Evolutionary conservation across 2,113 vertebrate species (phyloP).

Genomic region (Ophthalmotilapia sp.): DNA sequence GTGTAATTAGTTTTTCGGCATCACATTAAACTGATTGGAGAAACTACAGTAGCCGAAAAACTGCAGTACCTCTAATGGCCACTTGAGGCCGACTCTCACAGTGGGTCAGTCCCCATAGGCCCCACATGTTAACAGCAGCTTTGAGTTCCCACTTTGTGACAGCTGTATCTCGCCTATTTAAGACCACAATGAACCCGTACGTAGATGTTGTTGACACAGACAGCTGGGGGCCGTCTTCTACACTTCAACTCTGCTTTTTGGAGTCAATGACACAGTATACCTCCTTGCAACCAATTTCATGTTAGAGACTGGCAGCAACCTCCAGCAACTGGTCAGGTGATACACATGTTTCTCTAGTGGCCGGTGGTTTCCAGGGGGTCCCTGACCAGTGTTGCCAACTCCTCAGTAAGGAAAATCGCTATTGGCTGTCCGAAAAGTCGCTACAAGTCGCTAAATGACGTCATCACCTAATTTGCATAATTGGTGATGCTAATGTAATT

Average conservation of each 20-base stretch:
- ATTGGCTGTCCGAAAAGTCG: too few relatives aligned
- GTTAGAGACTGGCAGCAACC: background rate
- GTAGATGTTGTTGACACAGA: background rate
- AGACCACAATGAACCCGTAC: background rate
- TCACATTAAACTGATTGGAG: background rate
- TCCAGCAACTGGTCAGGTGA: background rate
- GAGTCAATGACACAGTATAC: background rate
- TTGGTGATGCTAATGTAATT: too few relatives aligned
- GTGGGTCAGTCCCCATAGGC: background rate
- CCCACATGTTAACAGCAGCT: background rate
- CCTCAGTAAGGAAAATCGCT: too few relatives aligned
- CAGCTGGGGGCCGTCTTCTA: accelerated
- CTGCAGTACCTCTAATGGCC: background rate
- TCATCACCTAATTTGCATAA: too few relatives aligned
- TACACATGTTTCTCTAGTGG: background rate
- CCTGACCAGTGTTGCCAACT: background rate
- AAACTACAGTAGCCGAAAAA: accelerated
- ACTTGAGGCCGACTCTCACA: background rate
- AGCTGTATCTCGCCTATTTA: background rate
- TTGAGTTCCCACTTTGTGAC: background rate
- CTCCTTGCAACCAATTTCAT: background rate
- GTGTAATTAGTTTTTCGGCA: background rate
- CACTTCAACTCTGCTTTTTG: background rate
- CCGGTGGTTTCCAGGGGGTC: background rate
- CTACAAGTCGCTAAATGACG: too few relatives aligned